Evolutionary conservation across 1,140 invertebrate species (phyloP).

Genomic region (Paralvinella palmiformis): DNA sequence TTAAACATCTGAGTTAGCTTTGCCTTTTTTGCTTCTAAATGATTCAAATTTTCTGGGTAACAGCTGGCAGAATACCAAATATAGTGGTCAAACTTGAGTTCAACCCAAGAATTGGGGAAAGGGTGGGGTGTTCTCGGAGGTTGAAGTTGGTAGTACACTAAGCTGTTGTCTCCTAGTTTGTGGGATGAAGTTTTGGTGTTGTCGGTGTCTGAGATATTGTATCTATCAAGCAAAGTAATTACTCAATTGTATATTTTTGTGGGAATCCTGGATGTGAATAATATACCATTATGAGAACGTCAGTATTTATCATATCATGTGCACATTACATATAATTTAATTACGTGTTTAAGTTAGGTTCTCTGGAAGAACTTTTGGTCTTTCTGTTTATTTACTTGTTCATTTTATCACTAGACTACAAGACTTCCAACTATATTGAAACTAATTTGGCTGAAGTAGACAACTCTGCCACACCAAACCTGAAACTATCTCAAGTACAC

Average conservation of each 20-base stretch:
- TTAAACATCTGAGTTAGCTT: too few relatives aligned
- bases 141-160: too few relatives aligned
- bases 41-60: too few relatives aligned
- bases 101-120: too few relatives aligned
- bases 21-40: too few relatives aligned
- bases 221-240: background rate
- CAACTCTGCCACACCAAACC: constrained; percentile 36
- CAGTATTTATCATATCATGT: background rate
- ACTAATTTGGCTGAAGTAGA: constrained; percentile 35
- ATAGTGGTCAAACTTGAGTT: too few relatives aligned
- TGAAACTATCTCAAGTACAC: constrained; percentile 34
- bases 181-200: too few relatives aligned
- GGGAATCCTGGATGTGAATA: background rate
- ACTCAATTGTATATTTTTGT: background rate
- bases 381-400: constrained; percentile 3
- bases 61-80: too few relatives aligned
- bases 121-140: too few relatives aligned
- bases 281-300: background rate
- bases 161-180: too few relatives aligned
- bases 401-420: constrained; percentile 24
- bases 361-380: background rate
- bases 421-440: constrained; percentile 34
- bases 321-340: background rate
- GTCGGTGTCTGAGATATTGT: too few relatives aligned
- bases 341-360: background rate